Evolutionary conservation across 2,888 invertebrate genomes (phyloP).

Genomic region (Bhutanitis thaidina): DNA sequence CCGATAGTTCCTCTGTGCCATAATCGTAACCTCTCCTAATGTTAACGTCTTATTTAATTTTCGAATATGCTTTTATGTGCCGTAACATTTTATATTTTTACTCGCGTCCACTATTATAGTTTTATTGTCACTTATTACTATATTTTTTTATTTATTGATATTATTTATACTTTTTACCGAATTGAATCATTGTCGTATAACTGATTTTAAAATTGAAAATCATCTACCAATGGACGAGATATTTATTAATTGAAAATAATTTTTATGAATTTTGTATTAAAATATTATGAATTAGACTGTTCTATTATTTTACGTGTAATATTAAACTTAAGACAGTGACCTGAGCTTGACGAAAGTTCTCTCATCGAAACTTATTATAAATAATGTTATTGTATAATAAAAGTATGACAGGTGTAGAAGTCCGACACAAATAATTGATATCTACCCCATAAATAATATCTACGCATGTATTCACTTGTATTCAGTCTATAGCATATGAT

Average conservation of each 20-base stretch:
- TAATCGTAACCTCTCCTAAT: constrained; percentile 60
- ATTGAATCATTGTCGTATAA: constrained; percentile 17
- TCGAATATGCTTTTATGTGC: constrained; percentile 67
- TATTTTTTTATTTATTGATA: constrained; percentile 16
- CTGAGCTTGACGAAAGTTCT: no score
- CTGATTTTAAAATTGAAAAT: constrained; percentile 29
- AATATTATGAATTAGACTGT: constrained; percentile 55
- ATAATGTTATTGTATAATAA: no score
- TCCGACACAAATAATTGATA: no score
- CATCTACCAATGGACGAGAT: constrained; percentile 59
- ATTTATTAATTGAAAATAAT: constrained; percentile 50
- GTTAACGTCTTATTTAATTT: constrained; percentile 56
- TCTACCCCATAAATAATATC: no score
- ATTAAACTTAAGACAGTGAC: neutral
- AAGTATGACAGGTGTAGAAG: no score
- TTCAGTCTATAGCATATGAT: no score
- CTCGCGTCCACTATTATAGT: constrained; percentile 50
- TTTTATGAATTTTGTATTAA: constrained; percentile 68
- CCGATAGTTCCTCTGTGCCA: constrained; percentile 72
- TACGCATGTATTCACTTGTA: no score
- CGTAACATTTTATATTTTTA: constrained; percentile 50
- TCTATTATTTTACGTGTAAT: constrained; percentile 19
- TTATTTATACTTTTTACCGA: constrained; percentile 16
- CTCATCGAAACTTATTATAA: no score
- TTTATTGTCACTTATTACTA: constrained; percentile 38